Base-by-base conservation (phyloP, 1,140 invertebrate species). In the Eulimnadia texana region DNA sequence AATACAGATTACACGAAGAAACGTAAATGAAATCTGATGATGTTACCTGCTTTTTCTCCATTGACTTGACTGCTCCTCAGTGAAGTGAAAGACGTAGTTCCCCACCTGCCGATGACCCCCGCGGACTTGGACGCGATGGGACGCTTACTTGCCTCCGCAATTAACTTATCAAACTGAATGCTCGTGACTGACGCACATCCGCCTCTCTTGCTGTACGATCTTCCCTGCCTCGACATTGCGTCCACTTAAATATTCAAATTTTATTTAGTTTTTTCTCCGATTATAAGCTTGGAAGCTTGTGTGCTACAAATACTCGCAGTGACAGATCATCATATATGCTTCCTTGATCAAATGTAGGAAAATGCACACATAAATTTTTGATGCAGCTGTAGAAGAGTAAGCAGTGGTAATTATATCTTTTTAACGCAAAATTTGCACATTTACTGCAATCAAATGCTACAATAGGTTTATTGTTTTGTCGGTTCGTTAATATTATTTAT, bases 21-120 rank as follows among this genome's bases (percentile, higher is more conserved):
- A 55, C 11, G 10, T 22, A 3, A 13, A 16, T 1, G 33, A 58
- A 58, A 25, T 13, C 6, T 50, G 0, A 19, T 25, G 19, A 25
- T 29, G 22, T 51, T 59, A 59, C 42, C 58, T 20, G 42, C n/a
- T 59, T 59, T 50, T 25, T 24, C 27, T 81, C 84, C 83, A 75
- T 85, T 85, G 67, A 82, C 72, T 64, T 76, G 81, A 60, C 81
- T 78, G 68, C 85, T 90, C 67, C 90, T 78, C 60, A 90, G 85
- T 1, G 89, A 92, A 42, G 90, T 93, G 73, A 92, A 93, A 51
- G 88, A 90, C 64, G 90, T 92, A 71, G 90, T 88, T 66, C 90
- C 90, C 89, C 90, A 94, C 78, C 90, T 89, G 66, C 89, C 89
- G 63, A 93, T 84, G 42, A 87, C 90, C 63, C 88, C 90, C 65